Conservation (phyloP, 2,797 vertebrate genomes). For the Ataeniobius toweri region DNA sequence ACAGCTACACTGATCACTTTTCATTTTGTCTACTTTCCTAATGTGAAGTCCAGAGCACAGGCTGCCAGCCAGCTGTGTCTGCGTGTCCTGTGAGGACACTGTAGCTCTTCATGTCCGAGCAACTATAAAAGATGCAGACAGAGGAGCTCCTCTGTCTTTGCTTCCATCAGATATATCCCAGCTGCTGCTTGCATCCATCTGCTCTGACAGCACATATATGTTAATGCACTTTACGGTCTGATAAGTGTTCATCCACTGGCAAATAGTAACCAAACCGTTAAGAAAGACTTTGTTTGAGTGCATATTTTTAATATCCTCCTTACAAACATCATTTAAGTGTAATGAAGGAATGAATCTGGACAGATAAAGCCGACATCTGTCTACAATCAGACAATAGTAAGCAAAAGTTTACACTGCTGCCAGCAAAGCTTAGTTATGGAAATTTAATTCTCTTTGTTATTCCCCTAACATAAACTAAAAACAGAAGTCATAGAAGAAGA, state of each 20-base stretch:
- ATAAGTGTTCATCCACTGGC: not conserved
- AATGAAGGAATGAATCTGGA: not conserved
- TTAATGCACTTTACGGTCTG: conserved; percentile 8
- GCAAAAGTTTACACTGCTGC: not conserved
- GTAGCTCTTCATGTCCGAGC: conserved; percentile 35
- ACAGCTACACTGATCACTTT: conserved; percentile 39
- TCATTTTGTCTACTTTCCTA: conserved; percentile 21
- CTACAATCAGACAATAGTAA: not conserved
- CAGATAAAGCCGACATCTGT: conserved; percentile 14
- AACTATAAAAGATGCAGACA: conserved; percentile 13
- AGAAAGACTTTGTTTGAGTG: not conserved
- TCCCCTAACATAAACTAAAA: not conserved
- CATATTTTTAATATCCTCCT: conserved; percentile 2
- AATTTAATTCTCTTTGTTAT: not conserved
- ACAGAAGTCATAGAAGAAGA: not conserved
- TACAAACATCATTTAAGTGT: not conserved
- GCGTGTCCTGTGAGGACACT: conserved; percentile 30
- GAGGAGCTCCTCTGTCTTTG: conserved; percentile 14
- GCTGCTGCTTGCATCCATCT: conserved; percentile 36
- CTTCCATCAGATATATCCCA: conserved; percentile 25
- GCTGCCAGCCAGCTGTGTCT: conserved; percentile 45
- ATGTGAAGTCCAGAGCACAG: conserved; percentile 22
- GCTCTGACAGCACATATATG: conserved; percentile 31
- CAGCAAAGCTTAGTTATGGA: not conserved
- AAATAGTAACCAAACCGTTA: not conserved